A percentile compares a stretch with the other conserved stretches of the same genome.
These are phyloP conservation scores for Heliornis fulica DNA, from an alignment of 2,113 vertebrate genomes.

Conservation along the genomic window DNA sequence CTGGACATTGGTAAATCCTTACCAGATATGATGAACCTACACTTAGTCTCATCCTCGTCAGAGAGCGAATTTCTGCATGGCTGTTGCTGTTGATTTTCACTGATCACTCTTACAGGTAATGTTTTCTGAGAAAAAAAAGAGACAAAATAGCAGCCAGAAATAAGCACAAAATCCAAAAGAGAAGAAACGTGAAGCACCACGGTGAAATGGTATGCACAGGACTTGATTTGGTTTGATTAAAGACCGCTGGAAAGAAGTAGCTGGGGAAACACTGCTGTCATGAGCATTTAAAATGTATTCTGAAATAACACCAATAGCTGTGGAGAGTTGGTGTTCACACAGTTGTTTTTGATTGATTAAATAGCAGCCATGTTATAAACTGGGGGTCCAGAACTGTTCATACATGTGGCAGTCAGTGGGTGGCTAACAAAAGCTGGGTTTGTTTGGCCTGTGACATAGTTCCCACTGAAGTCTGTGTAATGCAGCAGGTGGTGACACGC, in stretches of 20 bases:
- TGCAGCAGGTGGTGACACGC: conserved; percentile 65
- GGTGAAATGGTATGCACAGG: not conserved
- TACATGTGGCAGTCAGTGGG: not conserved
- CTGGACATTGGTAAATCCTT: too few species aligned
- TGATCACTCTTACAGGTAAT: not conserved
- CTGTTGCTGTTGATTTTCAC: not conserved
- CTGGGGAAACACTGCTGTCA: not conserved
- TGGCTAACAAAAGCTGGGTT: conserved; percentile 44
- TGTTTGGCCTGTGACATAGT: conserved; percentile 21
- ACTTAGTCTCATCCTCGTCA: not conserved
- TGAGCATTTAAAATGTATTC: not conserved
- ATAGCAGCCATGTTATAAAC: not conserved
- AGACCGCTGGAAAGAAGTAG: not conserved
- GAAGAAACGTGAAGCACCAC: not conserved
- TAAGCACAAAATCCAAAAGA: not conserved
- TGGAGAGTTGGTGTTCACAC: not conserved
- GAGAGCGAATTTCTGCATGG: not conserved
- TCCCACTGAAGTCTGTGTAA: conserved; percentile 35
- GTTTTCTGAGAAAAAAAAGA: not conserved
- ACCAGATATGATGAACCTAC: not conserved
- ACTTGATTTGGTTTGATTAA: not conserved
- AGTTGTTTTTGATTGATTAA: not conserved
- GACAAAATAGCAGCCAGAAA: not conserved
- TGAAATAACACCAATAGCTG: not conserved
- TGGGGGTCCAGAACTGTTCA: not conserved